Percentiles rank a stretch among this genome's conserved stretches.
These are phyloP conservation scores for Eupithecia subfuscata DNA, from an alignment of 2,888 invertebrate species.

Conservation along the genomic window DNA sequence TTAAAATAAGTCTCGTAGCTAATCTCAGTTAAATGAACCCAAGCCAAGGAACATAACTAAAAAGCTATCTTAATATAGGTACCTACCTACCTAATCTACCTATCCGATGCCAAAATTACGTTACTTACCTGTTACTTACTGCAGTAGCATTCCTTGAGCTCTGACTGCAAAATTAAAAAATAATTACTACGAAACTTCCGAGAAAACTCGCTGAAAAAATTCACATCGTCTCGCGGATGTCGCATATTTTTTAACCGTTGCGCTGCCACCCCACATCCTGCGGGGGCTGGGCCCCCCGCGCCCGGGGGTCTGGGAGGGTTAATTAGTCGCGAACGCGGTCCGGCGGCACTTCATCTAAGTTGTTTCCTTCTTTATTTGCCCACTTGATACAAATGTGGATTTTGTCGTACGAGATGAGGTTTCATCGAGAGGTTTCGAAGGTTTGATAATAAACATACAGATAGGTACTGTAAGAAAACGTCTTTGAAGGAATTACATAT, in stretches of 20 bases:
- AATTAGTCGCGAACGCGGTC: slow-evolving; percentile 83
- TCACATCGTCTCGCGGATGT: slow-evolving; percentile 64
- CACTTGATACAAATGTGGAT: slow-evolving; percentile 81
- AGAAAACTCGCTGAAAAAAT: slow-evolving; percentile 61
- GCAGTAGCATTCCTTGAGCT: not conserved
- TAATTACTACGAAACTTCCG: slow-evolving; percentile 16
- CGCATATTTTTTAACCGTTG: slow-evolving; percentile 73
- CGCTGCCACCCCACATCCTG: slow-evolving; percentile 47
- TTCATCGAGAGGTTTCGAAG: slow-evolving; percentile 19
- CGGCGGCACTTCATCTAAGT: slow-evolving; percentile 81
- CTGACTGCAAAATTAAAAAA: slow-evolving; percentile 15
- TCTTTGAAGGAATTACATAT: not conserved
- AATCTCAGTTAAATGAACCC: not conserved
- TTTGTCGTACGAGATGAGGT: slow-evolving; percentile 44
- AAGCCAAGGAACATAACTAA: not conserved
- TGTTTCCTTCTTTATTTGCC: slow-evolving; percentile 82
- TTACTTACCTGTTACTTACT: not conserved
- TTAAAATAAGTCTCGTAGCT: not conserved
- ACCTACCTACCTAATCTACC: too few species aligned
- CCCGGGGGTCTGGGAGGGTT: slow-evolving; percentile 64
- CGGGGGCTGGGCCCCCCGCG: slow-evolving; percentile 49
- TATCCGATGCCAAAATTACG: not conserved
- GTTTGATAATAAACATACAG: not conserved
- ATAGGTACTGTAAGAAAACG: not conserved
- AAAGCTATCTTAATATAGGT: not conserved